Evolutionary conservation across 2,888 invertebrate genomes (phyloP).

Genomic region (Sphecodes monilicornis): DNA sequence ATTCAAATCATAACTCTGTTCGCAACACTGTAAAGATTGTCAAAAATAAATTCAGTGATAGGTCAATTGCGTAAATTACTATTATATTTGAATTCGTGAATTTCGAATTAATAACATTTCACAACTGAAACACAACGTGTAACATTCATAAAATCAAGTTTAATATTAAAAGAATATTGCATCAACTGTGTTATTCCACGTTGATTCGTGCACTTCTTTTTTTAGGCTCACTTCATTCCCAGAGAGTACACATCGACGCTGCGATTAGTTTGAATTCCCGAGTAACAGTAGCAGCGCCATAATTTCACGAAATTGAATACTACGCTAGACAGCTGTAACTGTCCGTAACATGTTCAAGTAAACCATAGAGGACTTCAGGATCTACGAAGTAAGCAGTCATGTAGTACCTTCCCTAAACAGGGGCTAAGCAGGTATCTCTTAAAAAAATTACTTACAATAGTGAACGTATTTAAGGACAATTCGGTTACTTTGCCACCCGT

Average conservation of each 20-base stretch:
- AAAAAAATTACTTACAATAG: not conserved
- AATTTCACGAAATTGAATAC: not conserved
- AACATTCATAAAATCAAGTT: too few species aligned
- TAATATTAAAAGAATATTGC: not conserved
- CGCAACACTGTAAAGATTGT: too few species aligned
- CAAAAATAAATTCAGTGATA: not conserved
- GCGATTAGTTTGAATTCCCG: not conserved
- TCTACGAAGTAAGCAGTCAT: not conserved
- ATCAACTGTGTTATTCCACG: not conserved
- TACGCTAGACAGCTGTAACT: not conserved
- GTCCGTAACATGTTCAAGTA: not conserved
- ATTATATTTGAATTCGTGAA: not conserved
- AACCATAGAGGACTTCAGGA: conserved; percentile 5
- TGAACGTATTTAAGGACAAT: not conserved
- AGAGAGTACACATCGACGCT: not conserved
- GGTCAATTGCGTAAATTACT: not conserved
- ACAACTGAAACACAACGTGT: too few species aligned
- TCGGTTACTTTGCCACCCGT: not conserved
- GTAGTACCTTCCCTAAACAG: not conserved
- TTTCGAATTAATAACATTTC: not conserved
- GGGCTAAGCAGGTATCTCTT: not conserved
- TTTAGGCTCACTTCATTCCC: not conserved
- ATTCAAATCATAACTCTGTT: too few species aligned
- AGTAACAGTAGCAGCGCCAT: not conserved
- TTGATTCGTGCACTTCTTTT: not conserved